These are phyloP conservation scores for Anastrepha obliqua DNA, from an alignment of 1,140 invertebrate genomes.

Conservation along the genomic window DNA sequence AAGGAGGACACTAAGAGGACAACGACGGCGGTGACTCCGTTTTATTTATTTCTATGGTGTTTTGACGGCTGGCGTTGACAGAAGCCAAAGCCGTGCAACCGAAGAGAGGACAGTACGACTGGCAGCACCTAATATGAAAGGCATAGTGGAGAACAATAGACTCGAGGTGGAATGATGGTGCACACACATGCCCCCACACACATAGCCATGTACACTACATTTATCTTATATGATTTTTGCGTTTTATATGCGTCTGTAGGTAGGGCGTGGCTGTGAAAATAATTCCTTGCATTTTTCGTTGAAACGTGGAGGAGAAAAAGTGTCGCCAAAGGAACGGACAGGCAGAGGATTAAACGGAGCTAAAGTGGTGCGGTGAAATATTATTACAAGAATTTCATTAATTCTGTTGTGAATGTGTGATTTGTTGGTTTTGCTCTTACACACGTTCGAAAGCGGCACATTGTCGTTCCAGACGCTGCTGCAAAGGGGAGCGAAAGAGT, in stretches of 20 bases:
- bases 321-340: not conserved
- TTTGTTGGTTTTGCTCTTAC: conserved; percentile 26
- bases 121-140: not conserved
- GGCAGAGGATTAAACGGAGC: conserved; percentile 33
- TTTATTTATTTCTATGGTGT: conserved; percentile 48
- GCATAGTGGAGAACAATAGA: not conserved
- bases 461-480: not conserved
- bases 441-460: not conserved
- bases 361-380: conserved; percentile 33
- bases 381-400: conserved; percentile 53
- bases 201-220: not conserved
- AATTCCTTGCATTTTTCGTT: conserved; percentile 38
- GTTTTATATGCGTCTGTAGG: not conserved
- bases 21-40: not conserved
- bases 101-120: not conserved
- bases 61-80: conserved; percentile 47
- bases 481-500: not conserved
- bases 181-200: not conserved
- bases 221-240: not conserved
- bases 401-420: conserved; percentile 50
- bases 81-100: not conserved
- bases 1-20: not conserved
- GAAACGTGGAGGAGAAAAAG: not conserved
- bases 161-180: not conserved
- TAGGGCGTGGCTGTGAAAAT: not conserved